Conservation (phyloP, 1,140 invertebrate genomes). For the Schlechtendalia chinensis region DNA sequence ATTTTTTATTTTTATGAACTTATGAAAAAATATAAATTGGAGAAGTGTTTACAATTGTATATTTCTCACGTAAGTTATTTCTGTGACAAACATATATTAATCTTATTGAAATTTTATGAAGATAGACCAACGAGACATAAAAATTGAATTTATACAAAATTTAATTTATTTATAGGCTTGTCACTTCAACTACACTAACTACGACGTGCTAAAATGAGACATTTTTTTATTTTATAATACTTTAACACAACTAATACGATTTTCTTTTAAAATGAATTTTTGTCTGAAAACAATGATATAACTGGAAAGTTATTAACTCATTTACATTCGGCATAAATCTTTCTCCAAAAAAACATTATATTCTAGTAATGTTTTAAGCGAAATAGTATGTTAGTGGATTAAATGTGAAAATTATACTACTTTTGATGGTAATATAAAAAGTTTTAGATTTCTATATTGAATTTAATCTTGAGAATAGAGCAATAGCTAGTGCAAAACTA, state of each 20-base stretch:
- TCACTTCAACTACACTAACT: background rate
- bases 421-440: background rate
- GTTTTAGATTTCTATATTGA: background rate
- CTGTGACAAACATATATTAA: too few relatives aligned
- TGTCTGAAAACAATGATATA: background rate
- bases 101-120: too few relatives aligned
- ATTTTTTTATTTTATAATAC: background rate
- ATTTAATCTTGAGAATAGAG: background rate
- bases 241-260: background rate
- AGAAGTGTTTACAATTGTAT: too few relatives aligned
- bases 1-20: too few relatives aligned
- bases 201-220: background rate
- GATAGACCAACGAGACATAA: background rate
- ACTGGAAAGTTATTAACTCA: background rate
- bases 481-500: background rate
- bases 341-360: background rate
- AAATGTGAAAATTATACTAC: background rate
- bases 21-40: too few relatives aligned
- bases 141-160: background rate
- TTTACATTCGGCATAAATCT: background rate
- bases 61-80: too few relatives aligned
- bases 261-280: background rate
- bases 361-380: background rate
- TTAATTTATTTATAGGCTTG: background rate
- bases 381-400: slow-evolving; percentile 7